A percentile compares a stretch with the other conserved stretches of the same genome.
phyloP scores from a whole-genome alignment of 2,888 invertebrate species.

The Agonopterix heracliana region DNA sequence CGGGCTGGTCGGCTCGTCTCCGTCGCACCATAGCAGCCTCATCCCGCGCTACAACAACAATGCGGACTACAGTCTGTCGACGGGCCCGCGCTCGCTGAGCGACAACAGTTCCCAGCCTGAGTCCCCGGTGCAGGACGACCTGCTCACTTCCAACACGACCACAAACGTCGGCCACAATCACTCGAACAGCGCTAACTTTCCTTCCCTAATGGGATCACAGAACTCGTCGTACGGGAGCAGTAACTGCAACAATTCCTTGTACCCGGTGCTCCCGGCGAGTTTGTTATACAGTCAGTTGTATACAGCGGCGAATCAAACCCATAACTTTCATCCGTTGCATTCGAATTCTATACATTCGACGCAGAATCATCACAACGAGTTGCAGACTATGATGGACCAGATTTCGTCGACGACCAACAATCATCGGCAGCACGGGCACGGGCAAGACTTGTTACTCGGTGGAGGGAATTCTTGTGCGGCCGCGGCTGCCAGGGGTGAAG shows the following conservation, averaged over 20 bases:
- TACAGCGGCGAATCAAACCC: constrained; percentile 85
- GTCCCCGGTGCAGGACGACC: constrained; percentile 88
- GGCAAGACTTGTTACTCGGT: constrained; percentile 69
- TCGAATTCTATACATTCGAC: constrained; percentile 79
- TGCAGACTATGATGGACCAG: constrained; percentile 87
- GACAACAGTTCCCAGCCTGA: constrained; percentile 90
- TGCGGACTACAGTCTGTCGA: constrained; percentile 79
- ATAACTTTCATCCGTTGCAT: constrained; percentile 82
- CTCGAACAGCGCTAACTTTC: constrained; percentile 78
- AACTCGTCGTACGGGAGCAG: constrained; percentile 75
- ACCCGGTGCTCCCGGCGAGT: constrained; percentile 88
- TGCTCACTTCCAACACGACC: constrained; percentile 78
- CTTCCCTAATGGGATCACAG: constrained; percentile 78
- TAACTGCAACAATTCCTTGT: constrained; percentile 83
- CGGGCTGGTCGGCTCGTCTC: constrained; percentile 75
- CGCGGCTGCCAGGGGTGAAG: constrained; percentile 75
- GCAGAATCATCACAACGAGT: constrained; percentile 80
- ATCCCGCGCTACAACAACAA: constrained; percentile 82
- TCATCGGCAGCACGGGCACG: constrained; percentile 64
- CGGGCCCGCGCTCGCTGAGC: constrained; percentile 85
- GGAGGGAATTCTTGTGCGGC: constrained; percentile 77
- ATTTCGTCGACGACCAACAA: constrained; percentile 80
- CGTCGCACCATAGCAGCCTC: constrained; percentile 76
- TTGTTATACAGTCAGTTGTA: constrained; percentile 89
- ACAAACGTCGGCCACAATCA: constrained; percentile 78